Evolutionary conservation across 2,888 invertebrate genomes (phyloP).

Genomic region (Ichneumoninae sp.): DNA sequence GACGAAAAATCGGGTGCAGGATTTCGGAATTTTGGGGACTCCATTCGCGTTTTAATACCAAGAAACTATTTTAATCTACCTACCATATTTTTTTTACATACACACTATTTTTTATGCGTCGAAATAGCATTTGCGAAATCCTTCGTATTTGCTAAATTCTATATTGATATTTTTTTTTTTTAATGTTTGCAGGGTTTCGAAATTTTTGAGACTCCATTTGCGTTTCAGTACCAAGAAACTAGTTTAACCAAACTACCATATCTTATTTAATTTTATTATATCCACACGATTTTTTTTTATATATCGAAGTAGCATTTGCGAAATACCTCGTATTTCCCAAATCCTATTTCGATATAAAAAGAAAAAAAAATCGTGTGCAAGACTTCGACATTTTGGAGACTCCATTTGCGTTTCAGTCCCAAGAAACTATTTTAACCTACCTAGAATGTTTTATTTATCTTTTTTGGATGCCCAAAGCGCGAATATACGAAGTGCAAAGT

Average conservation of each 20-base stretch:
- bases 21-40: not conserved
- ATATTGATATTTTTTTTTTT: no score
- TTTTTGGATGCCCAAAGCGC: constrained; percentile 16
- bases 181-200: not conserved
- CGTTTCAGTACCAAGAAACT: not conserved
- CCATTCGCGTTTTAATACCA: not conserved
- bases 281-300: no score
- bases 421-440: not conserved
- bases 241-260: not conserved
- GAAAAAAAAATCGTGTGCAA: not conserved
- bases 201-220: not conserved
- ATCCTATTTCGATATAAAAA: not conserved
- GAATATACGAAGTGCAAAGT: constrained; percentile 45
- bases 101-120: no score
- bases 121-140: constrained; percentile 9
- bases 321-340: not conserved
- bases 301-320: not conserved
- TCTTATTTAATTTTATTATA: not conserved
- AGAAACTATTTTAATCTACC: not conserved
- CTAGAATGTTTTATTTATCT: not conserved
- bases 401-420: not conserved
- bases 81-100: not conserved
- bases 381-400: not conserved
- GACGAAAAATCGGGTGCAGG: no score
- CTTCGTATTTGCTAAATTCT: not conserved